A percentile compares a stretch with the other conserved stretches of the same genome.
phyloP scores from a whole-genome alignment of 2,888 invertebrate species.

The Cephus nigrinus region DNA sequence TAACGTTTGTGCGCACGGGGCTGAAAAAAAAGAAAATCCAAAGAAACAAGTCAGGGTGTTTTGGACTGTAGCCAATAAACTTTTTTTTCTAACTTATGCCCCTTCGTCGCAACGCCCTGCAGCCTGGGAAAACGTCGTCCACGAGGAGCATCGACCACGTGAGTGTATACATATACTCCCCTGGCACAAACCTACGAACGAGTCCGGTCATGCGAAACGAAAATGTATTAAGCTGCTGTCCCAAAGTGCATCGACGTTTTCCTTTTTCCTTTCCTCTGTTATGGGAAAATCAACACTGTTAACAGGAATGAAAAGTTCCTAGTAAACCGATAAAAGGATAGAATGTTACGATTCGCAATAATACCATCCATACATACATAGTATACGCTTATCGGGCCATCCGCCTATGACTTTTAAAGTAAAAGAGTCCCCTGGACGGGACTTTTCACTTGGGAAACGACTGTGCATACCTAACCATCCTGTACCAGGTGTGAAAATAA shows the following conservation, averaged over 20 bases:
- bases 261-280: neutral
- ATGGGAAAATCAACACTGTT: neutral
- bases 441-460: no score
- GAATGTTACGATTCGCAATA: neutral
- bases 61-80: conserved; percentile 30
- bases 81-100: conserved; percentile 27
- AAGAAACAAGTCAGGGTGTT: neutral
- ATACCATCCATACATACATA: no score
- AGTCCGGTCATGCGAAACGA: neutral
- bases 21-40: conserved; percentile 13
- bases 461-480: no score
- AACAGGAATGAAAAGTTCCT: neutral
- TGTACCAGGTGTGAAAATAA: neutral
- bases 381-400: no score
- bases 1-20: conserved; percentile 19
- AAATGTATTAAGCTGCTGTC: neutral
- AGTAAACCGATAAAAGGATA: neutral
- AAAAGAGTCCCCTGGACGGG: no score
- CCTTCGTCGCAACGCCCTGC: conserved; percentile 12
- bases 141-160: conserved; percentile 1
- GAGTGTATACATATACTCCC: neutral
- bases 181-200: neutral
- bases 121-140: neutral
- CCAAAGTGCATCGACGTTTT: neutral
- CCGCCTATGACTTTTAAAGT: no score